Evolutionary conservation across 37 sponge, comb jelly and placozoan genomes (phyloP), one percentile per base, ranked within the genome.

Genomic region (Aplysina aerophoba): DNA sequence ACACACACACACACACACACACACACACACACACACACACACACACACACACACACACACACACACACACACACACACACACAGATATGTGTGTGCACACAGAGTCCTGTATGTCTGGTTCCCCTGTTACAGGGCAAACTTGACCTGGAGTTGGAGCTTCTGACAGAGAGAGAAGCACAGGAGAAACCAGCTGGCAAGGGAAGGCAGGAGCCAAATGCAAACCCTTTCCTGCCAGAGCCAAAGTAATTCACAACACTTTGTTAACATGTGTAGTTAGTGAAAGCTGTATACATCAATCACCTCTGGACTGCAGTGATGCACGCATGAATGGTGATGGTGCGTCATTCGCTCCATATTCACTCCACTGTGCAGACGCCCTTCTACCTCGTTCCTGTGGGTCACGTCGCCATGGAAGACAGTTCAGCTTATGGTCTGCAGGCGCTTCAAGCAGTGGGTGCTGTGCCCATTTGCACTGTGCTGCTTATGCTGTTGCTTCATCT

Each of bases 351-450:
- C 4, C 63, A 25, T 11, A 25, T 62, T 36, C 27, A 25, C 56
- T 33, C 25, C 21, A 13, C 50, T 30, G 56, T 59, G 6, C 73
- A 87, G 87, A 73, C 72, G 90, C 15, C 86, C 90, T 28, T 86
- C 86, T 5, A 89, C 90, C 15, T 89, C 90, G 0, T 89, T 89
- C 85, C 59, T 73, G 25, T 89, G 90, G 90, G 86, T 89, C 44
- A 61, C 86, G 4, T 89, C 86, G 12, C 90, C 85, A 15, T 63
- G 55, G 62, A 89, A 89, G 68, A 83, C 85, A 15, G 36, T 79
- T 8, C 22, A 75, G 41, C 83, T 62, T 71, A 85, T 89, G 34
- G 33, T 89, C 55, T 89, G 90, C 85, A 34, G 33, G 15, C 55
- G 85, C 55, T 88, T 82, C 83, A 88, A 83, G 79, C 27, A 62